Conservation (phyloP, 2,888 invertebrate species). For the Polydrusus pterygomalis region DNA sequence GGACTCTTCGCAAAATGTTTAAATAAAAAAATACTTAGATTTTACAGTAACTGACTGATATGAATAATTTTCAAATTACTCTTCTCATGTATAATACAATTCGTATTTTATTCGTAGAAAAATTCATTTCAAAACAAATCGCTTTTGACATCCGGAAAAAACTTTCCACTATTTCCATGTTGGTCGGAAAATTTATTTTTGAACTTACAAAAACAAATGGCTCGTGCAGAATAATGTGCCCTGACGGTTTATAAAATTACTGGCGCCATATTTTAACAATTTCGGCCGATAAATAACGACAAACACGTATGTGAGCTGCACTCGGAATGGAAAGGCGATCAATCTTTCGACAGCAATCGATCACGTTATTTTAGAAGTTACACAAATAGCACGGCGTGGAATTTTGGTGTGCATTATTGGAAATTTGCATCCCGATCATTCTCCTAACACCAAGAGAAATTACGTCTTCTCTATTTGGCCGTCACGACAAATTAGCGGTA, state of each 20-base stretch:
- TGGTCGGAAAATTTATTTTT: conserved; percentile 56
- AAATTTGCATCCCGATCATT: conserved; percentile 29
- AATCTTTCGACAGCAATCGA: conserved; percentile 61
- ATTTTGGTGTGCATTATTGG: conserved; percentile 45
- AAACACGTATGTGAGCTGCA: conserved; percentile 58
- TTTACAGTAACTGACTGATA: conserved; percentile 11
- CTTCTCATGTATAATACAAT: conserved; percentile 44
- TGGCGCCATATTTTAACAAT: conserved; percentile 59
- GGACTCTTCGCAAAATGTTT: too few relatives aligned
- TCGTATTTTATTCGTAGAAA: conserved; percentile 39
- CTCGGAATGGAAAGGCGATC: conserved; percentile 62
- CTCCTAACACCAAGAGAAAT: conserved; percentile 3
- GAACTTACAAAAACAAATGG: conserved; percentile 58
- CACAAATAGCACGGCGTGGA: conserved; percentile 59
- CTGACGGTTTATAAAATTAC: conserved; percentile 58
- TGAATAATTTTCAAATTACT: conserved; percentile 46
- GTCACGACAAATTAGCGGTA: too few relatives aligned
- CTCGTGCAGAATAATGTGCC: conserved; percentile 57
- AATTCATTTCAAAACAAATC: conserved; percentile 48
- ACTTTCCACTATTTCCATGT: conserved; percentile 56
- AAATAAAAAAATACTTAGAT: too few relatives aligned
- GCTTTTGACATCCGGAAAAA: conserved; percentile 54
- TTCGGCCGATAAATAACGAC: conserved; percentile 58
- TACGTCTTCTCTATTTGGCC: too few relatives aligned
- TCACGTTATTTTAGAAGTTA: conserved; percentile 64